Conservation (phyloP, 1,140 invertebrate genomes). For the Brachionus asplanchnoidis region DNA sequence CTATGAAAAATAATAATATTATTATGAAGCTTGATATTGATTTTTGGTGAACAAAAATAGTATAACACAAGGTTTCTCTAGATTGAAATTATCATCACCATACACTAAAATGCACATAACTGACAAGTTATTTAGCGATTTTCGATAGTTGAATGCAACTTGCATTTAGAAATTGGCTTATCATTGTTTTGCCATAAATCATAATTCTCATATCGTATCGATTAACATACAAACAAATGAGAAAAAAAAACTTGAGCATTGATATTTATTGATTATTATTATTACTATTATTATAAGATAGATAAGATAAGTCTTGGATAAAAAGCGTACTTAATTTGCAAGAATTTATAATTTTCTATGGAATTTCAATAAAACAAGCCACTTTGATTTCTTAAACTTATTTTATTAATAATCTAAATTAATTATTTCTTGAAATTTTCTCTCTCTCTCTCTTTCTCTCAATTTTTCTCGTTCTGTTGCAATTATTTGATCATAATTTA, state of each 20-base stretch:
- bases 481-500: background rate
- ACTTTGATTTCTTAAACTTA: background rate
- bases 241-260: background rate
- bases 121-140: background rate
- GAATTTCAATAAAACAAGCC: background rate
- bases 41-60: background rate
- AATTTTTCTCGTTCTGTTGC: background rate
- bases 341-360: background rate
- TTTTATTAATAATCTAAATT: slow-evolving; percentile 1
- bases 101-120: background rate
- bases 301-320: slow-evolving; percentile 30
- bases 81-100: background rate
- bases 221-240: background rate
- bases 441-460: background rate
- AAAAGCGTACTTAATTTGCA: background rate
- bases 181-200: background rate
- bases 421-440: background rate
- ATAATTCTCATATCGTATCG: background rate
- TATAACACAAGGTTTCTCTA: background rate
- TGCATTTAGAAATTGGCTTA: background rate
- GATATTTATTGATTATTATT: slow-evolving; percentile 5
- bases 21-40: slow-evolving; percentile 5
- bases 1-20: slow-evolving; percentile 9
- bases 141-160: background rate
- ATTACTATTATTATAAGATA: background rate